Evolutionary conservation across 2,113 vertebrate genomes (phyloP), one percentile per base, ranked within the genome.

Genomic region (Psephotus haematonotus): DNA sequence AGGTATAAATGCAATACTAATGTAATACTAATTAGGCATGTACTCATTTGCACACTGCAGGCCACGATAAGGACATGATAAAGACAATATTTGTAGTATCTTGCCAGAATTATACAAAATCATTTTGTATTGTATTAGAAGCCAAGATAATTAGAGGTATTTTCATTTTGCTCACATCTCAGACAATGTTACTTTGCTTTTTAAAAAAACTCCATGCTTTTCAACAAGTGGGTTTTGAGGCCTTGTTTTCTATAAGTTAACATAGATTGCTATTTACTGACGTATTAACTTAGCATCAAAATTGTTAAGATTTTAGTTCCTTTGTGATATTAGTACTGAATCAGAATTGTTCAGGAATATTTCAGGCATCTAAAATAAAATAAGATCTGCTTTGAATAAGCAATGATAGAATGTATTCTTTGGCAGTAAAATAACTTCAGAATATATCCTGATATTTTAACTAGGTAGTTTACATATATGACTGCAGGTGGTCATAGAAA

Each of bases 401-500:
- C 65, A 68, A 59, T n/a, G 28, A 64, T 49, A 75, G 72, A 94
- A 91, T 90, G 57, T 86, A 67, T 91, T 90, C 41, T 93, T 89
- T 91, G 55, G 46, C 47, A 60, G 62, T 71, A 84, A 88, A 93
- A 79, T 60, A 80, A 92, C 65, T 78, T 90, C 65, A 91, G 84
- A 84, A 77, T n/a, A 19, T 95, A 81, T 87, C 53, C 62, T 86
- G 64, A 60, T 33, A 76, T 92, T 96, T 93, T 85, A 87, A 47
- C 55, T 71, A 52, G 23, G 43, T 43, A 65, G 28, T 92, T 93
- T 91, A 74, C 0, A 5, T 92, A 79, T 69, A 49, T 44, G 91
- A 86, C 71, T 79, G 41, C 86, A 95, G 83, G 71, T 88, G 83
- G 67, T 78, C 77, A 75, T 53, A 92, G 83, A 86, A 86, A 95